phyloP scores from a whole-genome alignment of 2,888 invertebrate genomes.

The Coenonympha glycerion region DNA sequence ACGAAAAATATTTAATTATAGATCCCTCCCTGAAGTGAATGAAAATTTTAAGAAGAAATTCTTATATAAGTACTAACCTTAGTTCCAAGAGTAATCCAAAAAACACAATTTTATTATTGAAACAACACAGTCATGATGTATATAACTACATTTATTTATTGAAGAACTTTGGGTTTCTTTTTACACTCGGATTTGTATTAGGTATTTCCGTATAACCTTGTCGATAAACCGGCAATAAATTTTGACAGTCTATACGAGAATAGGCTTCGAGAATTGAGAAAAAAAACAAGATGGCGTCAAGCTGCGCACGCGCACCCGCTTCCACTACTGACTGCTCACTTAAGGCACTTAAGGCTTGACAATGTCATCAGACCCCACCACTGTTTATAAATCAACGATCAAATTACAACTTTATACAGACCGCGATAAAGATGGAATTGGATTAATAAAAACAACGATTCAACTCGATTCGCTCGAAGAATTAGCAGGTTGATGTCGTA shows the following conservation, averaged over 20 bases:
- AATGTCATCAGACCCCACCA: conserved; percentile 53
- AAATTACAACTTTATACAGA: conserved; percentile 8
- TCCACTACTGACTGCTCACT: conserved; percentile 60
- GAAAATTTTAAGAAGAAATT: neutral
- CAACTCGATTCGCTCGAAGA: conserved; percentile 37
- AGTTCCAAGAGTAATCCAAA: conserved; percentile 8
- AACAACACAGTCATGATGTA: conserved; percentile 7
- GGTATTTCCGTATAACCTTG: conserved; percentile 7
- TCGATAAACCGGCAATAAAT: neutral
- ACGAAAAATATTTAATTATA: no score
- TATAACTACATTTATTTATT: neutral
- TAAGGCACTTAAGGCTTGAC: conserved; percentile 48
- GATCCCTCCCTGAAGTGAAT: no score
- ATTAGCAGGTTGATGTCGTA: conserved; percentile 51
- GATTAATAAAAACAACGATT: neutral
- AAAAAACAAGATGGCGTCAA: conserved; percentile 43
- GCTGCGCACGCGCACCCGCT: conserved; percentile 50
- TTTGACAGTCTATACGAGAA: neutral
- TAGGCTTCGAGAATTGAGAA: conserved; percentile 16
- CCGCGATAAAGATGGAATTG: conserved; percentile 3
- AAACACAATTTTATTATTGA: neutral
- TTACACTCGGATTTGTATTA: neutral
- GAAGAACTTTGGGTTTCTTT: no score
- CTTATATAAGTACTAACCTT: neutral
- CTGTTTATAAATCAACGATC: conserved; percentile 30